Evolutionary conservation across 2,113 vertebrate species (phyloP).

Genomic region (Sminthopsis crassicaudata): DNA sequence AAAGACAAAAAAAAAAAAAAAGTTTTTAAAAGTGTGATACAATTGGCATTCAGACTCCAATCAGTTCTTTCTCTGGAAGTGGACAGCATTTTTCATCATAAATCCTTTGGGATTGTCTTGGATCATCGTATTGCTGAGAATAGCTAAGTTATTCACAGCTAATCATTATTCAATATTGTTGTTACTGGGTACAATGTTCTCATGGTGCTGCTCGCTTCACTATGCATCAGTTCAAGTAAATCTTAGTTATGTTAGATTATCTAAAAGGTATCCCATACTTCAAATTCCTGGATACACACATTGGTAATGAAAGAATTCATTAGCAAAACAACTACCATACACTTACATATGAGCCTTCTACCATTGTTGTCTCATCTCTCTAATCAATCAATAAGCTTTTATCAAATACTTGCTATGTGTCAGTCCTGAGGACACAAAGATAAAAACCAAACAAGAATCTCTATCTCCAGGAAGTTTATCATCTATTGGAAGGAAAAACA

Average conservation of each 20-base stretch:
- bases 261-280: not conserved
- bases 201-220: not conserved
- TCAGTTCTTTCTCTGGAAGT: not conserved
- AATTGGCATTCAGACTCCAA: not conserved
- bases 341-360: not conserved
- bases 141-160: not conserved
- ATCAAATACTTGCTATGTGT: not conserved
- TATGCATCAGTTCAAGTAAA: not conserved
- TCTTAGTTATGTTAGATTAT: not conserved
- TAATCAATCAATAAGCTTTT: not conserved
- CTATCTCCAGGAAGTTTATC: not conserved
- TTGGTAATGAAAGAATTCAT: not conserved
- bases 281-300: not conserved
- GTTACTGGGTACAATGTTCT: not conserved
- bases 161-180: not conserved
- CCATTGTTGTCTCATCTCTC: not conserved
- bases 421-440: not conserved
- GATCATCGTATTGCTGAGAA: not conserved
- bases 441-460: not conserved
- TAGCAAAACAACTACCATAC: not conserved
- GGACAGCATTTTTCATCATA: not conserved
- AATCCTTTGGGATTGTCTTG: not conserved
- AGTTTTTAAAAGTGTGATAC: not conserved
- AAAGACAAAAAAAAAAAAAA: not conserved
- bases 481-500: not conserved